These are phyloP conservation scores for Aphodius sticticus DNA, from an alignment of 2,888 invertebrate genomes.

Conservation along the genomic window DNA sequence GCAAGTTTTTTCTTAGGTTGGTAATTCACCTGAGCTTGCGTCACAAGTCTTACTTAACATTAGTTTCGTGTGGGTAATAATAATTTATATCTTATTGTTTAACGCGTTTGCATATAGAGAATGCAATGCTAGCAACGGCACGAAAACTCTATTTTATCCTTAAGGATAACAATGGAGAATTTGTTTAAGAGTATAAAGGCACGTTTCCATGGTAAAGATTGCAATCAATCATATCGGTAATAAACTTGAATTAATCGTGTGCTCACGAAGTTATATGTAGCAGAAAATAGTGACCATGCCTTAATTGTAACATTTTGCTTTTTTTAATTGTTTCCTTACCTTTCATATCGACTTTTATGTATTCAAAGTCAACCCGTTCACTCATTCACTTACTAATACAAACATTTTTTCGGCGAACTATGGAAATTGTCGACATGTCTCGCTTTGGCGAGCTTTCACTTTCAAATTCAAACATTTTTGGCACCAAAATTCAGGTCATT, in stretches of 20 bases:
- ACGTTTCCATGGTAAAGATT: background rate
- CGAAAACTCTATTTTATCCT: background rate
- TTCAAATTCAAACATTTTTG: background rate
- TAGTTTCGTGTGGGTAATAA: background rate
- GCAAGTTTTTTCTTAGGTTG: background rate
- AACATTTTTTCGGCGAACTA: background rate
- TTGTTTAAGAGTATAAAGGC: background rate
- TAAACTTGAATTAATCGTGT: background rate
- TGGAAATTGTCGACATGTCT: background rate
- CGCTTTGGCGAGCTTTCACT: background rate
- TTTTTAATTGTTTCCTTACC: conserved; percentile 6
- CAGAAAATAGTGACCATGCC: background rate
- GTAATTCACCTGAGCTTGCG: background rate
- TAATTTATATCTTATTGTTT: background rate
- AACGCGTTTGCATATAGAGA: too few relatives aligned
- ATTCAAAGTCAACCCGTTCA: background rate
- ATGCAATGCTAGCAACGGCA: background rate
- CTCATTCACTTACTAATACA: background rate
- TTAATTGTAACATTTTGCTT: conserved; percentile 21
- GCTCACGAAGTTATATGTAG: background rate
- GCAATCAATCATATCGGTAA: background rate
- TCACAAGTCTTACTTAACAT: background rate
- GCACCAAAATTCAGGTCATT: background rate
- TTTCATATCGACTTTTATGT: background rate
- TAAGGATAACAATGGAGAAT: background rate